A percentile compares a stretch with the other conserved stretches of the same genome.
Conservation (phyloP, 64 coral and sea anemone genomes). For the Pachyseris speciosa region DNA sequence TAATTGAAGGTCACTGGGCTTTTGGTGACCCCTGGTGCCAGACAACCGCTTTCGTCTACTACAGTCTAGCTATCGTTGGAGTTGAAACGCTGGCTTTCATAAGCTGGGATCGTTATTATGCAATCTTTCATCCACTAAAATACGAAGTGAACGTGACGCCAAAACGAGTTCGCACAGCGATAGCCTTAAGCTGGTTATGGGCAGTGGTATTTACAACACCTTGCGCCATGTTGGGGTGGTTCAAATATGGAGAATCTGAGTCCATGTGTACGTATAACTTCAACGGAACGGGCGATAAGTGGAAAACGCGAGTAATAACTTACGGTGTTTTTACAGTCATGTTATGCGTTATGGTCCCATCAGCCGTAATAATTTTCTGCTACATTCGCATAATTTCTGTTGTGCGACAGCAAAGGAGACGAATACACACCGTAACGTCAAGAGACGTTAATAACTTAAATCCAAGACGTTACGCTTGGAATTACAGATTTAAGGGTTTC, state of each 20-base stretch:
- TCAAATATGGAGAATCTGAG: slow-evolving; percentile 57
- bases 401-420: slow-evolving; percentile 50
- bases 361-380: slow-evolving; percentile 59
- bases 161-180: not conserved
- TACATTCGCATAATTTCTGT: slow-evolving; percentile 66
- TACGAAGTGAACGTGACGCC: slow-evolving; percentile 58
- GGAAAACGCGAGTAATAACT: slow-evolving; percentile 69
- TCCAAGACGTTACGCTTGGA: slow-evolving; percentile 14
- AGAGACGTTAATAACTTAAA: not conserved
- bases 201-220: slow-evolving; percentile 62
- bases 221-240: slow-evolving; percentile 64
- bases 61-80: slow-evolving; percentile 64
- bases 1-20: slow-evolving; percentile 56
- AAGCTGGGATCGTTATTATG: slow-evolving; percentile 67
- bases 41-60: slow-evolving; percentile 47
- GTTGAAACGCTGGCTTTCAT: slow-evolving; percentile 69
- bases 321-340: slow-evolving; percentile 60
- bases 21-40: slow-evolving; percentile 37
- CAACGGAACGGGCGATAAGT: slow-evolving; percentile 64
- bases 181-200: slow-evolving; percentile 55
- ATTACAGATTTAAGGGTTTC: slow-evolving; percentile 57
- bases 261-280: slow-evolving; percentile 72
- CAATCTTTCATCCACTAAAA: slow-evolving; percentile 51
- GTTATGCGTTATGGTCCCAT: slow-evolving; percentile 53
- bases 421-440: not conserved